phyloP scores from a whole-genome alignment of 2,888 invertebrate genomes.

The Stenichneumon culpator region DNA sequence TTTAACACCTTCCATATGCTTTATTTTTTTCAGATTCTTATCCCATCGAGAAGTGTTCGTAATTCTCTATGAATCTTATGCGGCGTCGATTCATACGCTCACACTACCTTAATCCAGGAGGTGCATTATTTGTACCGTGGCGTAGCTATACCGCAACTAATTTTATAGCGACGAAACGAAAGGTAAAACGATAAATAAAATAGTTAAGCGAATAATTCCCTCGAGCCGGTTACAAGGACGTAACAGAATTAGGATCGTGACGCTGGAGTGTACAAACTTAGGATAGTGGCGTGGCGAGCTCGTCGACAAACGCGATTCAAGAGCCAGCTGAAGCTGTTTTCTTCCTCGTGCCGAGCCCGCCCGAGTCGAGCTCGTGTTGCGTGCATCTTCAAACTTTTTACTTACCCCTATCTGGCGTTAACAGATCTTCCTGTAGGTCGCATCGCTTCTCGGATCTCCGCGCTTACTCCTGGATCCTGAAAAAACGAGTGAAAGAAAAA shows the following conservation, averaged over 20 bases:
- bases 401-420: constrained; percentile 64
- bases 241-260: constrained; percentile 66
- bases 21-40: too few relatives aligned
- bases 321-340: constrained; percentile 19
- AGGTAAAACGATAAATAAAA: constrained; percentile 1
- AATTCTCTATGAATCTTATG: too few relatives aligned
- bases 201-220: constrained; percentile 35
- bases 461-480: constrained; percentile 43
- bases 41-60: too few relatives aligned
- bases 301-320: constrained; percentile 24
- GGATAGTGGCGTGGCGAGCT: constrained; percentile 43
- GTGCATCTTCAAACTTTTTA: constrained; percentile 48
- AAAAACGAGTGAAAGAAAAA: constrained; percentile 29
- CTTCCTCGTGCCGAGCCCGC: constrained; percentile 27
- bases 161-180: constrained; percentile 21
- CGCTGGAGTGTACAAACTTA: constrained; percentile 47
- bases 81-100: too few relatives aligned
- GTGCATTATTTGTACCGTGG: constrained; percentile 12
- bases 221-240: constrained; percentile 40
- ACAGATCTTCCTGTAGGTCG: constrained; percentile 53
- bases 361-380: constrained; percentile 25
- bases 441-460: constrained; percentile 58
- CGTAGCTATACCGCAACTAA: constrained; percentile 14
- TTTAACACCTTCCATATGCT: too few relatives aligned
- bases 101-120: background rate